These are phyloP conservation scores for Drosophila tsacasi DNA, from an alignment of 1,140 invertebrate genomes.

Conservation along the genomic window DNA sequence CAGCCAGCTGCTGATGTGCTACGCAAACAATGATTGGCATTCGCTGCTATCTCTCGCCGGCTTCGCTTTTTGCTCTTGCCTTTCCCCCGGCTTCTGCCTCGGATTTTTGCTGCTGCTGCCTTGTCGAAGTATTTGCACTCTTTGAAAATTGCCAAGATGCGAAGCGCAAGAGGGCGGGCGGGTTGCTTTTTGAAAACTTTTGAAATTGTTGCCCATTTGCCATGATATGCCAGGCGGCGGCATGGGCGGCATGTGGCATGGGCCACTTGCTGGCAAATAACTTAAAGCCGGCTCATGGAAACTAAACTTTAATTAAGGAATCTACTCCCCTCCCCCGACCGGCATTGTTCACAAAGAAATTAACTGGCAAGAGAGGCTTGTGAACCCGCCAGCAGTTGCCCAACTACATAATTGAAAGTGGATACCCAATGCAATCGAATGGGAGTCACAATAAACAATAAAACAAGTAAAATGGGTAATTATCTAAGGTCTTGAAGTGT, in stretches of 20 bases:
- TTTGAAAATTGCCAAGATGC: conserved; percentile 62
- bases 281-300: conserved; percentile 53
- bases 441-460: neutral
- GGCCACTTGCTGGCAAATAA: conserved; percentile 51
- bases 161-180: conserved; percentile 18
- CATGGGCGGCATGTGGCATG: conserved; percentile 12
- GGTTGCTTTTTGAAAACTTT: conserved; percentile 64
- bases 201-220: conserved; percentile 68
- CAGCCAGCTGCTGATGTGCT: conserved; percentile 75
- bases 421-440: conserved; percentile 12
- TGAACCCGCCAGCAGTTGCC: conserved; percentile 12
- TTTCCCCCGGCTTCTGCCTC: neutral
- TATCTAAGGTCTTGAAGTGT: neutral
- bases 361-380: conserved; percentile 2
- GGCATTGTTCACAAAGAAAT: conserved; percentile 17
- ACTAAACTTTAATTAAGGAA: conserved; percentile 73
- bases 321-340: conserved; percentile 1
- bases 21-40: conserved; percentile 81
- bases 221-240: conserved; percentile 40
- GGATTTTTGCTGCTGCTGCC: conserved; percentile 28
- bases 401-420: conserved; percentile 31
- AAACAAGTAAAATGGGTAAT: neutral
- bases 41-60: conserved; percentile 64
- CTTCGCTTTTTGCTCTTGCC: conserved; percentile 25
- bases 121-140: conserved; percentile 73